phyloP scores from a whole-genome alignment of 2,888 invertebrate species.

The Tetropium fuscum region DNA sequence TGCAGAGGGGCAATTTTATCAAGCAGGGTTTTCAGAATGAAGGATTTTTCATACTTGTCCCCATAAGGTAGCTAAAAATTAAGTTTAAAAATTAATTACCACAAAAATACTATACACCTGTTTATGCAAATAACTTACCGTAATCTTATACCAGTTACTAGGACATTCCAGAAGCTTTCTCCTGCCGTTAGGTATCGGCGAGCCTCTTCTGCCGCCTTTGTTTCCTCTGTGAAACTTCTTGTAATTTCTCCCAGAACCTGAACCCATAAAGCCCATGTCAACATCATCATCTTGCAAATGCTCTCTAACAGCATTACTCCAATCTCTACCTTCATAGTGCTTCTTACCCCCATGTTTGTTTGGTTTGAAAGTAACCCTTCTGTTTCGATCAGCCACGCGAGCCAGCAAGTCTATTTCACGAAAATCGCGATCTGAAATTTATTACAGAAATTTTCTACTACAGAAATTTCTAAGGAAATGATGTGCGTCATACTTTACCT shows the following conservation, averaged over 20 bases:
- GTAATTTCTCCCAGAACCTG: slow-evolving; percentile 57
- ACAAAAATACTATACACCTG: not conserved
- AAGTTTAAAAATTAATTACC: slow-evolving; percentile 14
- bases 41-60: slow-evolving; percentile 80
- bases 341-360: slow-evolving; percentile 55
- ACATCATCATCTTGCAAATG: slow-evolving; percentile 74
- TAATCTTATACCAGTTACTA: slow-evolving; percentile 79
- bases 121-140: slow-evolving; percentile 62
- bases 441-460: not conserved
- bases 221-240: slow-evolving; percentile 39
- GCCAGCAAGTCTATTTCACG: too few species aligned
- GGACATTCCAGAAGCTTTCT: slow-evolving; percentile 69
- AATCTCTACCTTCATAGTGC: slow-evolving; percentile 61
- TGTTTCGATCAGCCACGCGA: slow-evolving; percentile 37
- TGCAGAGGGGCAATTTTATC: slow-evolving; percentile 74
- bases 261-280: slow-evolving; percentile 69
- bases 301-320: slow-evolving; percentile 64
- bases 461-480: not conserved
- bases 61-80: slow-evolving; percentile 73
- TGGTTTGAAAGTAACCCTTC: slow-evolving; percentile 71
- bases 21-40: slow-evolving; percentile 72
- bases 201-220: slow-evolving; percentile 54
- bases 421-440: slow-evolving; percentile 24
- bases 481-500: slow-evolving; percentile 8
- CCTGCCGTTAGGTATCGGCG: slow-evolving; percentile 65